Conservation (phyloP, 2,113 vertebrate genomes). For the Microtus ochrogaster region DNA sequence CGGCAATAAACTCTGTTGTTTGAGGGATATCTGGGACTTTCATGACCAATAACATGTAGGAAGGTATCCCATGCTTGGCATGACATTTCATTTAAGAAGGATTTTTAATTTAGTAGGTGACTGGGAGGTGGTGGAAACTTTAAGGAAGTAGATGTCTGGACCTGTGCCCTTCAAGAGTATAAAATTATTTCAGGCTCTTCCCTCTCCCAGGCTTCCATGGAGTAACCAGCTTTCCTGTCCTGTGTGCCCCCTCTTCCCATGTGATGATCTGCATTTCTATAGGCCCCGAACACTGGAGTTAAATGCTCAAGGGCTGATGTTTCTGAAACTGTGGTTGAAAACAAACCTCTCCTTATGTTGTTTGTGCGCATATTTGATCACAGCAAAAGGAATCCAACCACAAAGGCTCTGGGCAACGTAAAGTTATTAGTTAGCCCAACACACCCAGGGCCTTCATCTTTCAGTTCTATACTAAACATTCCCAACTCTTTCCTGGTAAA, state of each 20-base stretch:
- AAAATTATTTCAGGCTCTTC: not conserved
- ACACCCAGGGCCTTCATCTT: accelerated
- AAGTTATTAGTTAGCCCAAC: not conserved
- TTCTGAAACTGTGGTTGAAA: not conserved
- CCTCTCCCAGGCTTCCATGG: not conserved
- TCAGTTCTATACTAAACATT: not conserved
- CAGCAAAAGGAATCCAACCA: not conserved
- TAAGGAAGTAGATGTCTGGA: not conserved
- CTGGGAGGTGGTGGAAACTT: not conserved
- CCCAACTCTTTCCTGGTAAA: not conserved
- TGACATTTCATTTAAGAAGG: not conserved
- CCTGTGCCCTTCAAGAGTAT: not conserved
- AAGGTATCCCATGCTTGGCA: not conserved
- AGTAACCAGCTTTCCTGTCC: not conserved
- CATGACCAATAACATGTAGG: too few species aligned
- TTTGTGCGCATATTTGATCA: not conserved
- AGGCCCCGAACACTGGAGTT: not conserved
- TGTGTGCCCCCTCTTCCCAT: not conserved
- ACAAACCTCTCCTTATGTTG: not conserved
- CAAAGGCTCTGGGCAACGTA: not conserved
- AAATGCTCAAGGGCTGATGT: not conserved
- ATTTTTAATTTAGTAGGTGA: not conserved
- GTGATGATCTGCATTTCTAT: not conserved
- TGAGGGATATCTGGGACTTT: not conserved
- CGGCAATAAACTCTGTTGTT: not conserved